phyloP scores from a whole-genome alignment of 2,113 vertebrate species.

The Smithornis capensis region DNA sequence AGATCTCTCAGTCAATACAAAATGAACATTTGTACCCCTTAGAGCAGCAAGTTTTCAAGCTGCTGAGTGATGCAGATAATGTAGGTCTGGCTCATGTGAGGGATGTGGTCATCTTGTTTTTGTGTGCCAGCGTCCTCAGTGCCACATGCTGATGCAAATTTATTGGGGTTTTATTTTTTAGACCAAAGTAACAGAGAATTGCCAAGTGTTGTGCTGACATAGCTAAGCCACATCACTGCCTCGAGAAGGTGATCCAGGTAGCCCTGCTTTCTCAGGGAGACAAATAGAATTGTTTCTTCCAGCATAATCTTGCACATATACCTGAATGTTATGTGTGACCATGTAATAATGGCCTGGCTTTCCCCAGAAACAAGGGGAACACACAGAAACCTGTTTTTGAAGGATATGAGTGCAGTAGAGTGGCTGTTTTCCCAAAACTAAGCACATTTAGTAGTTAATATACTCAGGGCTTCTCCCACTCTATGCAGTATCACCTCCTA shows the following conservation, averaged over 20 bases:
- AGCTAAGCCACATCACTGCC: not conserved
- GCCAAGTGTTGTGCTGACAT: not conserved
- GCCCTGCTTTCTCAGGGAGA: not conserved
- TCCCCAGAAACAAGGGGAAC: not conserved
- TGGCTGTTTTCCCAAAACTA: not conserved
- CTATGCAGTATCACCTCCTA: not conserved
- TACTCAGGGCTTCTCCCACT: not conserved
- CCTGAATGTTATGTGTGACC: not conserved
- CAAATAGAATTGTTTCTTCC: not conserved
- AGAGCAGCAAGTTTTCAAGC: not conserved
- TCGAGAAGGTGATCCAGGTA: accelerated
- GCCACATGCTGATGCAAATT: not conserved
- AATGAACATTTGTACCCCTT: not conserved
- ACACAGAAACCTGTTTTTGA: not conserved
- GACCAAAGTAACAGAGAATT: not conserved
- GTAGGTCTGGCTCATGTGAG: not conserved
- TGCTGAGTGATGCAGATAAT: accelerated
- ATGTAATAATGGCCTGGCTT: not conserved
- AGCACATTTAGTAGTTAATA: not conserved
- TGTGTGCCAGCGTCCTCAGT: not conserved
- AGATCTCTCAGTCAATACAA: not conserved
- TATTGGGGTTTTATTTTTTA: not conserved
- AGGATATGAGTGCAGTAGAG: not conserved
- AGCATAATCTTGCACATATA: not conserved
- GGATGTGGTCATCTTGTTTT: not conserved